These are phyloP conservation scores for Nymphalis io DNA, from an alignment of 1,140 invertebrate genomes.

Conservation along the genomic window DNA sequence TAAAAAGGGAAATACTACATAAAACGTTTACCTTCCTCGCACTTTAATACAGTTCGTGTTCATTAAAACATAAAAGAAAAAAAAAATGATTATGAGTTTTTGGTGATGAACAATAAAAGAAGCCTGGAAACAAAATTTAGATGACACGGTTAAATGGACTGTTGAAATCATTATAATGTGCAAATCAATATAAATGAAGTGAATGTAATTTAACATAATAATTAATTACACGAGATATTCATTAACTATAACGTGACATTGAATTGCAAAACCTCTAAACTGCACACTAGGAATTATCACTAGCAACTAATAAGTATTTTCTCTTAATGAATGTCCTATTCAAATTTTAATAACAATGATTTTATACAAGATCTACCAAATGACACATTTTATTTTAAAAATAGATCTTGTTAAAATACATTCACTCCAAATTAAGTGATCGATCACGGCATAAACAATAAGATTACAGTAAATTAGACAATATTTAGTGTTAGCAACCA, in stretches of 20 bases:
- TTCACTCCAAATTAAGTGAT: conserved; percentile 25
- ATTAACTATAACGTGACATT: background rate
- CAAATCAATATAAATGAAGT: conserved; percentile 59
- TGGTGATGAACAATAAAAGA: conserved; percentile 51
- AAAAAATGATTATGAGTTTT: conserved; percentile 44
- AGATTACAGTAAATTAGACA: background rate
- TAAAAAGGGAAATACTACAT: conserved; percentile 16
- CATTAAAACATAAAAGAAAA: conserved; percentile 45
- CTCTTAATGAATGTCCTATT: background rate
- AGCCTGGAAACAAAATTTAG: conserved; percentile 52
- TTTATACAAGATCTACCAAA: no score
- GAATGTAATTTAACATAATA: conserved; percentile 38
- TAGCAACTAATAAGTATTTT: background rate
- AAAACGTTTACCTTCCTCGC: conserved; percentile 46
- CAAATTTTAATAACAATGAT: no score
- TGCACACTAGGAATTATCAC: background rate
- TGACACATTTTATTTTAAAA: background rate
- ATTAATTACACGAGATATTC: background rate
- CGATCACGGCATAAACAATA: conserved; percentile 29
- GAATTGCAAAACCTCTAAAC: background rate
- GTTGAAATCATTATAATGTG: conserved; percentile 44
- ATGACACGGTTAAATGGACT: conserved; percentile 30
- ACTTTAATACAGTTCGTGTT: conserved; percentile 42
- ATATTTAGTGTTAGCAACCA: background rate
- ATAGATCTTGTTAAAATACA: conserved; percentile 23